Conservation (phyloP, 2,113 vertebrate species). For the Plestiodon gilberti region DNA sequence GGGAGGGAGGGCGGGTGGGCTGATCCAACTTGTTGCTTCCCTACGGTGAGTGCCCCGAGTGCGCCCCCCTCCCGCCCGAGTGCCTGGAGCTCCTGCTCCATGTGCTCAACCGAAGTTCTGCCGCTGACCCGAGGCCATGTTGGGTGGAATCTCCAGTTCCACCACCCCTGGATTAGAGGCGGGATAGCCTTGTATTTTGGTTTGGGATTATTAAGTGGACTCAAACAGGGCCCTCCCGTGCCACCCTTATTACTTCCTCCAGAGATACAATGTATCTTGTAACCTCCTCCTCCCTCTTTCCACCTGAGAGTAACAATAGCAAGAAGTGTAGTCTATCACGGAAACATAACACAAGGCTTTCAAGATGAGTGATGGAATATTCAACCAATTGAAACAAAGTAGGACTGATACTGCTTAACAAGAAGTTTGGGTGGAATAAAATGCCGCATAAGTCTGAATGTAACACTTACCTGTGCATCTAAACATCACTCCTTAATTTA, state of each 20-base stretch:
- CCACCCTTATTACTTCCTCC: not conserved
- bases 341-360: not conserved
- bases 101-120: too few species aligned
- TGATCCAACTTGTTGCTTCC: too few species aligned
- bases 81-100: too few species aligned
- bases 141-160: too few species aligned
- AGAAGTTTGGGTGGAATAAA: conserved; percentile 15
- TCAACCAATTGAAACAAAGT: rapidly evolving
- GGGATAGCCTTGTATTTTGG: too few species aligned
- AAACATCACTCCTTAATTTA: conserved; percentile 18
- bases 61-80: too few species aligned
- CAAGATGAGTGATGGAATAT: not conserved
- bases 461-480: conserved; percentile 19
- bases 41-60: too few species aligned
- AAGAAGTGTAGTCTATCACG: not conserved
- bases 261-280: not conserved
- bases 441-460: not conserved
- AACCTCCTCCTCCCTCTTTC: not conserved
- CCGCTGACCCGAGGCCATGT: too few species aligned
- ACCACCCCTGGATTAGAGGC: too few species aligned
- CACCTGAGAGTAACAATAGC: not conserved
- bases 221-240: too few species aligned
- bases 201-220: too few species aligned
- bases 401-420: not conserved
- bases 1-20: too few species aligned